phyloP scores from a whole-genome alignment of 2,113 vertebrate species.

The Halichoeres trimaculatus region DNA sequence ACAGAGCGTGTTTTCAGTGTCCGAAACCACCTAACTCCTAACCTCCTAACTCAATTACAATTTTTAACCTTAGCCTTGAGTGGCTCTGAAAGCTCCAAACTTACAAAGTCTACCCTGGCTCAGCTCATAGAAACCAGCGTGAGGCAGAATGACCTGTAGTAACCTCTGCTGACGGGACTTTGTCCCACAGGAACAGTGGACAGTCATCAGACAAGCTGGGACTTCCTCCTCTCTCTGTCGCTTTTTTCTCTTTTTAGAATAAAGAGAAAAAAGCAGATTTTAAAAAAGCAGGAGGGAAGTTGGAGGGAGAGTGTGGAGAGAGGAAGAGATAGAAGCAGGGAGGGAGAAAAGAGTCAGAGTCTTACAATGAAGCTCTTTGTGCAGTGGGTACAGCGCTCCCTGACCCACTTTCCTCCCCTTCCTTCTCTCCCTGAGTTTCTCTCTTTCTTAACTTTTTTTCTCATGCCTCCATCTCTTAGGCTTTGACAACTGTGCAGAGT shows the following conservation, averaged over 20 bases:
- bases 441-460: constrained; percentile 40
- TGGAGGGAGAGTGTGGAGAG: constrained; percentile 35
- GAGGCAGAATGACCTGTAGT: constrained; percentile 57
- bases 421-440: constrained; percentile 38
- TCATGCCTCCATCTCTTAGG: not conserved
- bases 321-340: constrained; percentile 55
- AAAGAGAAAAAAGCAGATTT: constrained; percentile 40
- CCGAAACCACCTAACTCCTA: no score
- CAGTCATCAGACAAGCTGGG: constrained; percentile 42
- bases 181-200: constrained; percentile 39
- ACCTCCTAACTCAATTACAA: no score
- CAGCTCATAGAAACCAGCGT: not conserved
- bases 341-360: constrained; percentile 53
- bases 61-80: no score
- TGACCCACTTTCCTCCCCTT: constrained; percentile 56
- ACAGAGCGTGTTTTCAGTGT: no score
- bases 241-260: constrained; percentile 40
- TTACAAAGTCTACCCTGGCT: no score
- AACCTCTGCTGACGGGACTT: constrained; percentile 39
- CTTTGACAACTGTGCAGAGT: constrained; percentile 64
- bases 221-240: constrained; percentile 43
- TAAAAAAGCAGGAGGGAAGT: constrained; percentile 24
- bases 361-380: constrained; percentile 83
- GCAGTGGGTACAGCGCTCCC: constrained; percentile 52
- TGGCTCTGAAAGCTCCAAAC: no score